Evolutionary conservation across 2,113 vertebrate species (phyloP).

Genomic region (Cryptotis parvus): DNA sequence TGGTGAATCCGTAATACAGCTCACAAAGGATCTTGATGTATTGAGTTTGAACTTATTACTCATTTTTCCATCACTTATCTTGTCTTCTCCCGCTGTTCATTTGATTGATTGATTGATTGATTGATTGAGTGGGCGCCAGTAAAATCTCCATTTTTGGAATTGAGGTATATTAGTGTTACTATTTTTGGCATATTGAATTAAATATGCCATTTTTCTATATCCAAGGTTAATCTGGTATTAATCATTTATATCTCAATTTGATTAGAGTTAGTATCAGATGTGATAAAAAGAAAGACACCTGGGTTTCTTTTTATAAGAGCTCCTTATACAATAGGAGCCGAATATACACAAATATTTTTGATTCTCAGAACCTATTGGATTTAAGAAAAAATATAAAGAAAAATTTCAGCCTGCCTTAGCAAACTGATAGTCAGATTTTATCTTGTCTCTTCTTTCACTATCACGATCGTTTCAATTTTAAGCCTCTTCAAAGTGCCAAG

Average conservation of each 20-base stretch:
- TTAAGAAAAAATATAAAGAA: not conserved
- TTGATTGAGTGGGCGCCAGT: too few species aligned
- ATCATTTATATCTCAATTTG: not conserved
- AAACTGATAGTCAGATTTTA: not conserved
- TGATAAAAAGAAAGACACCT: not conserved
- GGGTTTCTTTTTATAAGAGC: not conserved
- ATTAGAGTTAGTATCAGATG: constrained; percentile 6
- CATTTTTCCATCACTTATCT: too few species aligned
- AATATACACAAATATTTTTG: not conserved
- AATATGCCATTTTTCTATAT: too few species aligned
- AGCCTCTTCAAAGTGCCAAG: not conserved
- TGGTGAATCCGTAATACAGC: too few species aligned
- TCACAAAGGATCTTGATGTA: too few species aligned
- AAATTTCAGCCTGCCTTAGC: not conserved
- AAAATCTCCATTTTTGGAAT: too few species aligned
- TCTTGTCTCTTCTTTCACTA: not conserved
- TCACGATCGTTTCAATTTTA: not conserved
- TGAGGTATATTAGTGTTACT: too few species aligned
- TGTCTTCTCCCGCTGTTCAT: too few species aligned
- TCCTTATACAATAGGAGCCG: not conserved
- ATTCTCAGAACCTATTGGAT: not conserved
- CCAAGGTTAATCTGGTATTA: not conserved
- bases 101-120: too few species aligned
- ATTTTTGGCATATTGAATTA: too few species aligned
- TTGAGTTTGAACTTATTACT: too few species aligned